phyloP scores from a whole-genome alignment of 1,140 invertebrate genomes.

The Hylaeus anthracinus region DNA sequence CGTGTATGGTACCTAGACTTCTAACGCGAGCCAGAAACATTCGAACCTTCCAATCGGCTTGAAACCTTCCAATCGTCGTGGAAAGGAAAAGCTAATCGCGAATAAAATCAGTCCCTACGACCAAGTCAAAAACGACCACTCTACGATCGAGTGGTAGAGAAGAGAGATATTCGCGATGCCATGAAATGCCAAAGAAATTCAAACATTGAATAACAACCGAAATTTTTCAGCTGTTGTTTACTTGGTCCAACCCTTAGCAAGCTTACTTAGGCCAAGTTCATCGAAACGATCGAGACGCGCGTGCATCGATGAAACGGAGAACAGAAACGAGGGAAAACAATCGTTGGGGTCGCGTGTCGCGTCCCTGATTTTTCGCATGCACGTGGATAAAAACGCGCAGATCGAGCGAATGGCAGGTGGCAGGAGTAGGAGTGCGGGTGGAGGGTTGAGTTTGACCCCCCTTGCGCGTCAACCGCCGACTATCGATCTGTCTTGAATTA shows the following conservation, averaged over 20 bases:
- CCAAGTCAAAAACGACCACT: too few species aligned
- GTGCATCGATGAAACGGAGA: not conserved
- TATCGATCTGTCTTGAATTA: conserved; percentile 77
- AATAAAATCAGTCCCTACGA: too few species aligned
- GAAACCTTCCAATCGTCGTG: not conserved
- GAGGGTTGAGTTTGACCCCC: conserved; percentile 55
- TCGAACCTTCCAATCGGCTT: not conserved
- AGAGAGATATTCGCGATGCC: too few species aligned
- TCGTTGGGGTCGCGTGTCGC: conserved; percentile 6
- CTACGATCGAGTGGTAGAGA: too few species aligned
- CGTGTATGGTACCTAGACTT: not conserved
- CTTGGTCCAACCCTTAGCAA: too few species aligned
- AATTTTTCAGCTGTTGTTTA: not conserved
- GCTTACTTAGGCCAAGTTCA: too few species aligned
- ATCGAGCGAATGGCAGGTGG: not conserved
- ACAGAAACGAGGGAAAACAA: not conserved
- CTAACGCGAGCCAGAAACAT: not conserved
- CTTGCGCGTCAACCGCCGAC: conserved; percentile 68
- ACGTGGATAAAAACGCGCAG: conserved; percentile 54
- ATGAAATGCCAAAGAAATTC: too few species aligned
- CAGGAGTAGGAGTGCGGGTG: not conserved
- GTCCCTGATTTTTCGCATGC: conserved; percentile 56
- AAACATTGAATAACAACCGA: not conserved
- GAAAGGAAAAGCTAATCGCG: not conserved
- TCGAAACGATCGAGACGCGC: not conserved